These are phyloP conservation scores for Hyles vespertilio DNA, from an alignment of 1,140 invertebrate genomes.

Conservation along the genomic window DNA sequence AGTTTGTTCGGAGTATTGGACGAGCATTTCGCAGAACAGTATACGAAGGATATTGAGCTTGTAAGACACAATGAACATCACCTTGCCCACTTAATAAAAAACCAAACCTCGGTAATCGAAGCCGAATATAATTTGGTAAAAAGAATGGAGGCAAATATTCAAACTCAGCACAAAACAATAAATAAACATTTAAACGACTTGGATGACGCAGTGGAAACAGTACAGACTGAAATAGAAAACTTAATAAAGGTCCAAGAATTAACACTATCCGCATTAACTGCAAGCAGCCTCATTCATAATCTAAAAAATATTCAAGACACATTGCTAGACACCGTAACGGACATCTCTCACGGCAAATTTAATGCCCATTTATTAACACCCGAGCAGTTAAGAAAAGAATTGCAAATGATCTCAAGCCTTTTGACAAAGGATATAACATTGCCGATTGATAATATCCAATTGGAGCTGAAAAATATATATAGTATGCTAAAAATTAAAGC, in stretches of 20 bases:
- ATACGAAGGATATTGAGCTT: not conserved
- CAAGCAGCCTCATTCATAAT: slow-evolving; percentile 1
- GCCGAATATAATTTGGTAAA: slow-evolving; percentile 14
- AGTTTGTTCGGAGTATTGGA: not conserved
- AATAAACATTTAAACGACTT: not conserved
- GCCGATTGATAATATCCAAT: not conserved
- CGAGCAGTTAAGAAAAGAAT: not conserved
- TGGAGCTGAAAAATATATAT: not conserved
- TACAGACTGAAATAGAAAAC: not conserved
- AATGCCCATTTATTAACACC: slow-evolving; percentile 13
- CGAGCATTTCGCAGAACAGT: not conserved
- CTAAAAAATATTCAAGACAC: slow-evolving; percentile 10
- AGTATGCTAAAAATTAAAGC: slow-evolving; percentile 4
- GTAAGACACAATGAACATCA: slow-evolving; percentile 6
- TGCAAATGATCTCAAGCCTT: slow-evolving; percentile 1
- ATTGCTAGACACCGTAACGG: slow-evolving; percentile 9
- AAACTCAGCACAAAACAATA: not conserved
- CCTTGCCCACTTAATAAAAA: not conserved
- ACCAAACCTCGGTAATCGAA: slow-evolving; percentile 15
- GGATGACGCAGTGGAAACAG: not conserved
- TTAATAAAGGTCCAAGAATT: not conserved
- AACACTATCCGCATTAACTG: not conserved
- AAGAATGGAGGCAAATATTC: slow-evolving; percentile 6
- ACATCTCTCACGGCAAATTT: slow-evolving; percentile 14
- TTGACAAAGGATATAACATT: slow-evolving; percentile 3